Evolutionary conservation across 2,113 vertebrate species (phyloP), one percentile per base, ranked within the genome.

Genomic region (Chaenocephalus aceratus): DNA sequence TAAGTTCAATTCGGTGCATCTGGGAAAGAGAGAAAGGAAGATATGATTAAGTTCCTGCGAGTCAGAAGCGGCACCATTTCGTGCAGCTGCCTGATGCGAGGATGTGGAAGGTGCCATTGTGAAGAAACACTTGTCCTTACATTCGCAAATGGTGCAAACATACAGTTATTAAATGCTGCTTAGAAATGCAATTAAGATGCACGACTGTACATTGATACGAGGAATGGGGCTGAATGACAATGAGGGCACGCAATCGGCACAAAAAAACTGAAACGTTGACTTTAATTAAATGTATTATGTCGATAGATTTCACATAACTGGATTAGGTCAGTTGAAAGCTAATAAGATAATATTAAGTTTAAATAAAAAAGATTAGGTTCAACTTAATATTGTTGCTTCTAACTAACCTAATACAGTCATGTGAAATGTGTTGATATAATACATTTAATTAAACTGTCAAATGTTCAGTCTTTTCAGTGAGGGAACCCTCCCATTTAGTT

Each of bases 1-100:
- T 95, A 95, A 89, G 89, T 94, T 90, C 93, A 94, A 92, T 90
- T 86, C 76, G 71, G 88, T 90, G 89, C 90, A 88, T 91, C 92
- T 94, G 85, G 86, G 90, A 89, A 83, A 84, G 82, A 80, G 78
- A 77, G 81, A 89, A 90, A 91, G 79, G 84, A 56, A 87, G 73
- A 90, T 87, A 92, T 90, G 91, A 94, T 94, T 93, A 94, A 92
- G 91, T 92, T 89, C 79, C 86, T 86, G 57, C 53, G 10, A 84
- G 89, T 90, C 90, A 85, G 81, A 88, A 75, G 72, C 87, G 63
- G 84, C 67, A 45, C 75, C 81, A 86, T 87, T 86, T 67, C 76
- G 34, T 75, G 67, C 82, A 82, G 63, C 83, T 85, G 91, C 88
- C 45, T 57, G 72, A 89, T 89, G 56, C 15, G 57, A 84, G 79